Conservation (phyloP, 2,113 vertebrate genomes). For the Forbesichthys agassizii region DNA sequence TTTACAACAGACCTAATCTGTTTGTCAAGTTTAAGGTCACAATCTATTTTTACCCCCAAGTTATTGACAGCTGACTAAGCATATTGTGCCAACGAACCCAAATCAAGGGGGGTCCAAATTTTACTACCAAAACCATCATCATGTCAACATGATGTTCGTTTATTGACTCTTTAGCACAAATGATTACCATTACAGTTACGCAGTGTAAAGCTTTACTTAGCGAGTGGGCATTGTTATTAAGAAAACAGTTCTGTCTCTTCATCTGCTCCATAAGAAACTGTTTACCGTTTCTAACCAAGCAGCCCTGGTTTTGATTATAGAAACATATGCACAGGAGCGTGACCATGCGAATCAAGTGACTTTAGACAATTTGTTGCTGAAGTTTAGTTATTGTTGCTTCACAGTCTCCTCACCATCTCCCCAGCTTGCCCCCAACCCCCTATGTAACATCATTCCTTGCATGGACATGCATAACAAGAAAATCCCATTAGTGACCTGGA, state of each 20-base stretch:
- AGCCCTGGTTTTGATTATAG: conserved; percentile 53
- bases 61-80: no score
- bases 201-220: conserved; percentile 4
- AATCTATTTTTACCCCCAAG: no score
- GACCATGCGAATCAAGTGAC: conserved; percentile 46
- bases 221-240: conserved; percentile 2
- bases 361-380: conserved; percentile 37
- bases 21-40: no score
- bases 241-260: conserved; percentile 35
- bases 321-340: conserved; percentile 44
- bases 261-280: conserved; percentile 38
- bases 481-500: conserved; percentile 1
- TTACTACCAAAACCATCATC: no score
- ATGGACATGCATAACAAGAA: neutral
- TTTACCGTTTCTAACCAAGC: conserved; percentile 42
- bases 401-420: conserved; percentile 2
- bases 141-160: neutral
- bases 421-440: no score
- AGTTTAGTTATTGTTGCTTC: conserved; percentile 21
- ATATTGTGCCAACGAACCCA: no score
- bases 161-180: neutral
- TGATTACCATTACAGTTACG: no score
- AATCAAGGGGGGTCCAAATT: no score
- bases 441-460: no score
- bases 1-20: no score